Conservation (phyloP, 2,888 invertebrate species). For the Pyrochroa serraticornis region DNA sequence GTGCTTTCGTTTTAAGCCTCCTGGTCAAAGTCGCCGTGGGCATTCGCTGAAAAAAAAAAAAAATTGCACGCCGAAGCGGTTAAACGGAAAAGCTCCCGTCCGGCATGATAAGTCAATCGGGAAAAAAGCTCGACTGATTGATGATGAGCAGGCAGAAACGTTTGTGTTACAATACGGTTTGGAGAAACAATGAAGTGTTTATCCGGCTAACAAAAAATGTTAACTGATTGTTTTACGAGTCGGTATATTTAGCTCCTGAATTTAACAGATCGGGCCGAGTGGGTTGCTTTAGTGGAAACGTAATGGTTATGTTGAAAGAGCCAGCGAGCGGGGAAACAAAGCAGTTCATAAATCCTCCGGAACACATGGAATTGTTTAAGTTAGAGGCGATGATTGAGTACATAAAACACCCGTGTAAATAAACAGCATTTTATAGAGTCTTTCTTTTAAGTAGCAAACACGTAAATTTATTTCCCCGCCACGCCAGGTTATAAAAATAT, state of each 20-base stretch:
- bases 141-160: constrained; percentile 34
- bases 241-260: constrained; percentile 37
- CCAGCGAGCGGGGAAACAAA: constrained; percentile 45
- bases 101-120: constrained; percentile 12
- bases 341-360: constrained; percentile 44
- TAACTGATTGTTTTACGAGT: constrained; percentile 31
- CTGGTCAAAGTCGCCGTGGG: constrained; percentile 9
- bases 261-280: constrained; percentile 24
- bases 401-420: constrained; percentile 45
- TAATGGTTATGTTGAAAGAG: constrained; percentile 45
- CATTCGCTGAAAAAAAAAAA: constrained; percentile 16
- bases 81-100: not conserved
- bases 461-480: constrained; percentile 8
- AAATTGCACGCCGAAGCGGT: not conserved
- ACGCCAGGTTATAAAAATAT: constrained; percentile 15
- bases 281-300: constrained; percentile 34
- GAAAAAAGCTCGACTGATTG: constrained; percentile 29
- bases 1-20: constrained; percentile 26
- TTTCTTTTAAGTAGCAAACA: constrained; percentile 19
- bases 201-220: constrained; percentile 27
- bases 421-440: constrained; percentile 45
- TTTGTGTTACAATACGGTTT: constrained; percentile 34
- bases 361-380: constrained; percentile 48
- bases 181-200: constrained; percentile 38
- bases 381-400: constrained; percentile 46